Base-by-base conservation (phyloP, 2,888 invertebrate genomes). In the Anthrax anthrax region DNA sequence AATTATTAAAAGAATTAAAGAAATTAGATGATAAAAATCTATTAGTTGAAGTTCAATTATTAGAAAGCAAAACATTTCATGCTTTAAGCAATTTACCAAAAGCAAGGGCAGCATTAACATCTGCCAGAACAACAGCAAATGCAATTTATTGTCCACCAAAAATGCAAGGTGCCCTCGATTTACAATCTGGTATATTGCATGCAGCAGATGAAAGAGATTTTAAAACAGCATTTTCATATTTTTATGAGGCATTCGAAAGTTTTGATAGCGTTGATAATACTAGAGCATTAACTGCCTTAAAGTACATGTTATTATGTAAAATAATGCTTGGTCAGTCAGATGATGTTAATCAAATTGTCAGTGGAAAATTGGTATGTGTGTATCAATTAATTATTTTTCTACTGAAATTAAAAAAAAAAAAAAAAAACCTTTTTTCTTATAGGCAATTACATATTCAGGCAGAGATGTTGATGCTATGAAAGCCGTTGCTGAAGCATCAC, bases 171-270 rank as follows among this genome's bases (percentile, higher is more conserved):
- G 87, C 95, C 12, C 74, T 99, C 37, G 98, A 99, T 70, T 73
- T 96, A 54, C 96, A 97, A 65, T 96, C 97, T 6, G 96, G 96
- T 57, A 94, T 99, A 56, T 72, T 99, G 47, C 98, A 99, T 71
- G 98, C 98, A 12, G 97, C 97, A n/a, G 98, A 98, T 65, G 98
- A 98, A 69, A 84, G 90, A 58, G 98, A 99, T 65, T 99, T 98
- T 69, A 98, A 99, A 76, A 99, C 98, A 48, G 97, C 96, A 40
- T 99, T 94, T 71, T 98, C 97, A 47, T 98, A 98, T 65, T 98
- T 98, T 66, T 98, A 97, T 68, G 98, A 98, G 74, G 96, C 96
- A 14, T 98, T 97, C 69, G 98, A 98, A 73, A 94, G 96, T 56
- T 96, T 91, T 67, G 96, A 96, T 69, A 94, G 92, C 55, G 87